Conservation (phyloP, 1,140 invertebrate species). For the Pseudachorutes palmiensis region DNA sequence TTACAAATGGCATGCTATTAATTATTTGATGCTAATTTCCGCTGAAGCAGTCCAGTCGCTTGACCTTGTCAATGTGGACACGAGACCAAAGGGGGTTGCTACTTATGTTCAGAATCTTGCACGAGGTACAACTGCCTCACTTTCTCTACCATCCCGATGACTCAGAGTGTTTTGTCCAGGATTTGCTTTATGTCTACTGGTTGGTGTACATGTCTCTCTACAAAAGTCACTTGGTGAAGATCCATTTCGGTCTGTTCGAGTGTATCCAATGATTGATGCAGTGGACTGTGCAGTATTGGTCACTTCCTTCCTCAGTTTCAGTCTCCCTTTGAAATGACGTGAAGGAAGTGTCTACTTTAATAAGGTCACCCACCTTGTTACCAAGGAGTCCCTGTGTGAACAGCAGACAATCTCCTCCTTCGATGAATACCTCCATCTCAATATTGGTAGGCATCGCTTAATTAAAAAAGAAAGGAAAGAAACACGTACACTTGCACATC, state of each 20-base stretch:
- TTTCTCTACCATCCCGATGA: constrained; percentile 61
- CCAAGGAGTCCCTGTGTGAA: background rate
- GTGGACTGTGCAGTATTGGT: background rate
- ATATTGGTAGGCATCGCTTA: background rate
- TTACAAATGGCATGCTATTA: background rate
- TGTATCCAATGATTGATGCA: background rate
- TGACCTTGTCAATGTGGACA: constrained; percentile 76
- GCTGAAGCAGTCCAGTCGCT: constrained; percentile 51
- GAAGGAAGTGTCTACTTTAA: constrained; percentile 61
- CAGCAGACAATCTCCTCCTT: background rate
- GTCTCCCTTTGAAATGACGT: constrained; percentile 57
- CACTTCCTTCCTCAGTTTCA: constrained; percentile 60
- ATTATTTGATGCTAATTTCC: background rate
- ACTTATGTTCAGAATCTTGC: constrained; percentile 48
- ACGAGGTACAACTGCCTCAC: constrained; percentile 63
- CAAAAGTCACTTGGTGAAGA: background rate
- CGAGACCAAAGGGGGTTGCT: constrained; percentile 46
- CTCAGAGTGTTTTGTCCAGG: constrained; percentile 49
- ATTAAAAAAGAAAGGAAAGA: no score
- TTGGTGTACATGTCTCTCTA: background rate
- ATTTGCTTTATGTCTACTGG: background rate
- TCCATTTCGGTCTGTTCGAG: background rate
- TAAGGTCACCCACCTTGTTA: background rate
- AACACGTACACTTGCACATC: no score
- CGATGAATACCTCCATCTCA: background rate